phyloP scores from a whole-genome alignment of 2,888 invertebrate species.

The Aromia moschata region DNA sequence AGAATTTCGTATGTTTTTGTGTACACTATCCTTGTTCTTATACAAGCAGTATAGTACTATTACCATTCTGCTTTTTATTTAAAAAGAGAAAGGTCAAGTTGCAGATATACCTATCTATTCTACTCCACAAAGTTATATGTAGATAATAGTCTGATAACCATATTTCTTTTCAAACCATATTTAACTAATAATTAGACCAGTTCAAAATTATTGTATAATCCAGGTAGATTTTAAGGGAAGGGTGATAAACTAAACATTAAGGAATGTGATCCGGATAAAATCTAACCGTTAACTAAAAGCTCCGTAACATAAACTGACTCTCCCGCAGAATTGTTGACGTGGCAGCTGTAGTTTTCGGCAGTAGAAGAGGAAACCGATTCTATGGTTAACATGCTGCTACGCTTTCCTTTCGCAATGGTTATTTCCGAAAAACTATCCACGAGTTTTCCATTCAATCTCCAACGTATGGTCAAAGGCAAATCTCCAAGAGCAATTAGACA shows the following conservation, averaged over 20 bases:
- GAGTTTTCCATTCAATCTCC: conserved; percentile 76
- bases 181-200: no score
- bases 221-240: no score
- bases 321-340: conserved; percentile 72
- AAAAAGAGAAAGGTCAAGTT: no score
- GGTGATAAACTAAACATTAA: no score
- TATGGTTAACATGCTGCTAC: conserved; percentile 75
- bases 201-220: no score
- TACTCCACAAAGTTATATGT: no score
- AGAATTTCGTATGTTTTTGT: neutral
- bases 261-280: conserved; percentile 6
- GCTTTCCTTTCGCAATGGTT: conserved; percentile 66
- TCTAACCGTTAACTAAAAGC: conserved; percentile 74
- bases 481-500: conserved; percentile 79
- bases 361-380: conserved; percentile 73
- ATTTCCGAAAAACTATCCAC: conserved; percentile 68
- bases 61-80: no score
- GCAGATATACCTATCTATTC: no score
- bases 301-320: conserved; percentile 69
- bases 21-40: neutral
- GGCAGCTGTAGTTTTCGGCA: conserved; percentile 74
- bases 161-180: no score
- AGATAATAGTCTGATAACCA: no score
- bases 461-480: conserved; percentile 76
- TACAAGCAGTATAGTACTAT: no score